These are phyloP conservation scores for Drosophila aff. DNA, from an alignment of 1,140 invertebrate genomes.

Conservation along the genomic window DNA sequence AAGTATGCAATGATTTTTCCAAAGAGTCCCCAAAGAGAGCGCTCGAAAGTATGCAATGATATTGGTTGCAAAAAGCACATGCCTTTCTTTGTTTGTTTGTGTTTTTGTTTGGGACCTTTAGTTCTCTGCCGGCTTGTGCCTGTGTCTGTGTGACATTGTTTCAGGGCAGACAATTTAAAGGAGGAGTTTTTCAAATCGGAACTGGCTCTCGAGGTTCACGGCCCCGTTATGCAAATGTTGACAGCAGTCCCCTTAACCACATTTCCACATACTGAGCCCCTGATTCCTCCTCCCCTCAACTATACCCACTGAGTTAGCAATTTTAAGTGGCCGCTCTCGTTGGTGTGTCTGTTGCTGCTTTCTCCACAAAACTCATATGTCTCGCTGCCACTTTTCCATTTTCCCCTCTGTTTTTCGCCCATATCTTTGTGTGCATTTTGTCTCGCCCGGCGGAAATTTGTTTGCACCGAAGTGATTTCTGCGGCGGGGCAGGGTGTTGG, in stretches of 20 bases:
- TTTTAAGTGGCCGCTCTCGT: constrained; percentile 63
- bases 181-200: constrained; percentile 24
- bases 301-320: constrained; percentile 61
- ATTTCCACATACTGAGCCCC: constrained; percentile 7
- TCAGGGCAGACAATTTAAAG: constrained; percentile 32
- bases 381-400: constrained; percentile 17
- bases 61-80: constrained; percentile 7
- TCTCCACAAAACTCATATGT: constrained; percentile 43
- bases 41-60: background rate
- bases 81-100: constrained; percentile 23
- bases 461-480: constrained; percentile 73
- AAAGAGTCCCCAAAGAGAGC: background rate
- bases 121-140: background rate
- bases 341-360: constrained; percentile 45
- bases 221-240: constrained; percentile 75
- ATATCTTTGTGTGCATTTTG: constrained; percentile 39
- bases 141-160: constrained; percentile 51
- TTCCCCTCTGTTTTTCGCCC: background rate
- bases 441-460: constrained; percentile 76
- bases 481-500: background rate
- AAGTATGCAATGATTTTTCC: constrained; percentile 24
- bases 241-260: constrained; percentile 47
- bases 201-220: constrained; percentile 60
- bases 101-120: constrained; percentile 8
- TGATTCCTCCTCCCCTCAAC: background rate